Conservation (phyloP, 2,797 vertebrate species). For the Lepidocolaptes lacrymiger region DNA sequence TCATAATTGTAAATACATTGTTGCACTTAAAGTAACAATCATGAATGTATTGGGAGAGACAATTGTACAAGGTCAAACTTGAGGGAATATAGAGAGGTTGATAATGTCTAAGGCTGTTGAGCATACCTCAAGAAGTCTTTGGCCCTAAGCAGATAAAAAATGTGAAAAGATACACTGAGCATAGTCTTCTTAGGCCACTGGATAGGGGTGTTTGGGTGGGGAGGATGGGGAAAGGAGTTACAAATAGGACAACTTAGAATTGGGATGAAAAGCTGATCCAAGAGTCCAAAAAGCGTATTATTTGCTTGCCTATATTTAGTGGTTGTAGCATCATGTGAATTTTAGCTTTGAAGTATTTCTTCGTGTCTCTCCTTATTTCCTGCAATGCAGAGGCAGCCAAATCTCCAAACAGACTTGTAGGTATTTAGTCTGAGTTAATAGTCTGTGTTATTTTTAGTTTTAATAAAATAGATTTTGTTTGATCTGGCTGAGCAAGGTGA, state of each 20-base stretch:
- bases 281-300: neutral
- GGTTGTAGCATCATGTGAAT: neutral
- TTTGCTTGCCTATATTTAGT: neutral
- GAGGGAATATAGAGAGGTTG: neutral
- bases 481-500: neutral
- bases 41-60: neutral
- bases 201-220: neutral
- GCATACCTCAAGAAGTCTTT: neutral
- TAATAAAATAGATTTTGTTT: neutral
- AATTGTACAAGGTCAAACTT: neutral
- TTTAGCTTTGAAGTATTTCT: neutral
- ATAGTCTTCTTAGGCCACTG: neutral
- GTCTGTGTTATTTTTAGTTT: neutral
- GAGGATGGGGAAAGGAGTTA: neutral
- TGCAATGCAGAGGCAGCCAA: neutral
- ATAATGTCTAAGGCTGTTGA: neutral
- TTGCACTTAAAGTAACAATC: neutral
- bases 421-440: neutral
- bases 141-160: neutral
- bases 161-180: neutral
- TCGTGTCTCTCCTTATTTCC: neutral
- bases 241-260: neutral
- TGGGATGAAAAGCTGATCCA: neutral
- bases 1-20: neutral
- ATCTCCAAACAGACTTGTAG: neutral